These are phyloP conservation scores for Pandemis cinnamomeana DNA, from an alignment of 2,888 invertebrate genomes.

Conservation along the genomic window DNA sequence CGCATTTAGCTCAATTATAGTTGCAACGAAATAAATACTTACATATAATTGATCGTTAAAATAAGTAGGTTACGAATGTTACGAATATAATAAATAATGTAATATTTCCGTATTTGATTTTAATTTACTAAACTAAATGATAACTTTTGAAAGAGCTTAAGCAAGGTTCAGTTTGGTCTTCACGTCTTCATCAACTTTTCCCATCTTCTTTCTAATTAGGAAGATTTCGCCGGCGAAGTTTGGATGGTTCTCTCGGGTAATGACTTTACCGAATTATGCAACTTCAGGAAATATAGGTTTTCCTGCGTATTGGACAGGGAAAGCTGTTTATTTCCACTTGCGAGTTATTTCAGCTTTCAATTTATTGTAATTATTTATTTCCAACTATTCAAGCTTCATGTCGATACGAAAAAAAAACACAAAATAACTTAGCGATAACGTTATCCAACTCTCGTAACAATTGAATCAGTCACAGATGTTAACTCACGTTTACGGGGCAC, in stretches of 20 bases:
- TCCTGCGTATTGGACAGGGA: conserved; percentile 21
- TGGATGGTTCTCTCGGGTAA: conserved; percentile 44
- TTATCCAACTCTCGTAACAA: conserved; percentile 4
- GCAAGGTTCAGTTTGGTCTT: conserved; percentile 14
- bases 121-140: background rate
- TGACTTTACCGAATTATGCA: conserved; percentile 32
- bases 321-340: background rate
- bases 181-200: conserved; percentile 50
- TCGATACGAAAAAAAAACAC: background rate
- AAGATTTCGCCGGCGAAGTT: conserved; percentile 48
- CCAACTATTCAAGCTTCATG: background rate
- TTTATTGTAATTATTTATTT: background rate
- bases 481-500: conserved; percentile 6
- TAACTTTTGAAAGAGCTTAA: conserved; percentile 17
- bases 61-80: background rate
- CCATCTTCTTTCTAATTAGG: conserved; percentile 58
- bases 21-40: background rate
- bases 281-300: conserved; percentile 26
- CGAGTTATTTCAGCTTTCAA: background rate
- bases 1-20: background rate
- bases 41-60: background rate
- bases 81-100: no score
- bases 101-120: background rate
- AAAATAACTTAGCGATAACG: background rate
- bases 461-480: conserved; percentile 3